Evolutionary conservation across 1,140 invertebrate genomes (phyloP).

Genomic region (Armadillidium nasatum): DNA sequence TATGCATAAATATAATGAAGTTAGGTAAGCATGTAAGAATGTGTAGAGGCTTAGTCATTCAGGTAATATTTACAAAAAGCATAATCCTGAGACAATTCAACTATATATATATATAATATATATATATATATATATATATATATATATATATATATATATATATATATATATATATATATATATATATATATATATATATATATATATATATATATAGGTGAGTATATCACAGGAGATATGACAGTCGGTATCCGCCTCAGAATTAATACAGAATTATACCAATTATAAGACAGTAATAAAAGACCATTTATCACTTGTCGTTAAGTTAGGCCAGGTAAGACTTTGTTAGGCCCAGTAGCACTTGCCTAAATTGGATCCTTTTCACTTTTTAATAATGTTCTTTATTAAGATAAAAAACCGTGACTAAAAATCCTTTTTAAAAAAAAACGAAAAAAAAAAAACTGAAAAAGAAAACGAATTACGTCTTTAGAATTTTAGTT

Average conservation of each 20-base stretch:
- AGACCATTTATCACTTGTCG: neutral
- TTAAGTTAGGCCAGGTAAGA: neutral
- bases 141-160: neutral
- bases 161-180: neutral
- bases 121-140: too few relatives aligned
- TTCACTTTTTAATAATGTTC: neutral
- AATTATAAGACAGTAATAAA: neutral
- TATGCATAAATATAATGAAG: too few relatives aligned
- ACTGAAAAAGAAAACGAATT: too few relatives aligned
- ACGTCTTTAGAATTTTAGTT: neutral
- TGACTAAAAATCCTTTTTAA: neutral
- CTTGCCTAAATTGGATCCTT: neutral
- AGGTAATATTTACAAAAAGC: too few relatives aligned
- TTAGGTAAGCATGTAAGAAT: too few relatives aligned
- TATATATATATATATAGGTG: neutral
- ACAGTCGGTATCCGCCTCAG: neutral
- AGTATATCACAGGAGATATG: neutral
- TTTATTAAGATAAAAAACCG: conserved; percentile 4
- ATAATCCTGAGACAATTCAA: too few relatives aligned
- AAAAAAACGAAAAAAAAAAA: too few relatives aligned
- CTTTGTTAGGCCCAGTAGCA: neutral
- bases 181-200: neutral
- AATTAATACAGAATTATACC: neutral
- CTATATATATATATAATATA: too few relatives aligned
- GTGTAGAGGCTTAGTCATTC: too few relatives aligned